Percentiles rank a stretch among this genome's conserved stretches.
Conservation (phyloP, 2,113 vertebrate genomes). For the Leptocoma aspasia region DNA sequence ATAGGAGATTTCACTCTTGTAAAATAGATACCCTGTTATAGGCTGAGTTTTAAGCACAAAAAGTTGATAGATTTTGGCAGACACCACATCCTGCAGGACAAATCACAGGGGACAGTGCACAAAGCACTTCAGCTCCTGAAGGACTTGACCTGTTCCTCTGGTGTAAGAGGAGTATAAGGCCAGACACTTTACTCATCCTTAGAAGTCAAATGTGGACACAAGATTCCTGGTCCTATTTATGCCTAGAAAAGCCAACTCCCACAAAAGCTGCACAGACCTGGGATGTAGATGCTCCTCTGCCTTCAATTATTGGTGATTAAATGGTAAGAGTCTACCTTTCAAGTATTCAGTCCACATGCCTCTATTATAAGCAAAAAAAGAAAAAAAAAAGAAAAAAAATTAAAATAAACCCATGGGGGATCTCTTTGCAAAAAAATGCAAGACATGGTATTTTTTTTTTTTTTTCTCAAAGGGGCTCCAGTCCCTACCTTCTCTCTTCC, state of each 20-base stretch:
- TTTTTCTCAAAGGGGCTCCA: background rate
- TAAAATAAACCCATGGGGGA: background rate
- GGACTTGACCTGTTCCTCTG: background rate
- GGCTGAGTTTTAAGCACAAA: background rate
- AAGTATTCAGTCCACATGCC: background rate
- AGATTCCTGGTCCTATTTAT: background rate
- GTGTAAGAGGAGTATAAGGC: accelerated
- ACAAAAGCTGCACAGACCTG: background rate
- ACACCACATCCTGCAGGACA: background rate
- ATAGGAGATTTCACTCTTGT: background rate
- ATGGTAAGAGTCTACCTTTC: background rate
- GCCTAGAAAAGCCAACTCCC: background rate
- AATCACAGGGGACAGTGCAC: background rate
- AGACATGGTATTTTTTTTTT: accelerated
- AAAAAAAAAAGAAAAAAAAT: no score
- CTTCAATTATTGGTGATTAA: background rate
- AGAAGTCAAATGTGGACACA: background rate
- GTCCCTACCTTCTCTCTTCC: background rate
- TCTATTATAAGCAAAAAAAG: background rate
- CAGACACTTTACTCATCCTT: background rate
- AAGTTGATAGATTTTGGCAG: background rate
- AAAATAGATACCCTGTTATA: background rate
- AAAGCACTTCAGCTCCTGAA: background rate
- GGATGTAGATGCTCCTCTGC: background rate
- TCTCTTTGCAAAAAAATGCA: background rate